These are phyloP conservation scores for Tachystola acroxantha DNA, from an alignment of 2,888 invertebrate genomes.

Conservation along the genomic window DNA sequence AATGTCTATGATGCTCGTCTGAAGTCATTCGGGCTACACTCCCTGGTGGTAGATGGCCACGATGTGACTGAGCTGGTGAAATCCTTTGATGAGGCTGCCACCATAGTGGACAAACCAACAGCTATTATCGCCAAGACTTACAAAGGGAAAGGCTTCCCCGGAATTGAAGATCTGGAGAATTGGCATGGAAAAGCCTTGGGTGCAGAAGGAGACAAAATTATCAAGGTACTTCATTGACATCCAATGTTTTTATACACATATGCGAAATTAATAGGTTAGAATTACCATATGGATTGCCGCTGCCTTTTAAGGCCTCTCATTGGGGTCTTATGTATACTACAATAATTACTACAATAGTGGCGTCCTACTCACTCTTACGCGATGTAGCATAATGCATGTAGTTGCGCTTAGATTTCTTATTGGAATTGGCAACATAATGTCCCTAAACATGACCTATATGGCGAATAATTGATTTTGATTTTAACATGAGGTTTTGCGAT, in stretches of 20 bases:
- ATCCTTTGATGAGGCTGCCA: conserved; percentile 89
- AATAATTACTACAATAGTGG: too few relatives aligned
- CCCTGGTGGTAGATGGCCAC: conserved; percentile 97
- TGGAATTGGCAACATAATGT: too few relatives aligned
- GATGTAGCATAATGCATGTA: too few relatives aligned
- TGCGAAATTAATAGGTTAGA: too few relatives aligned
- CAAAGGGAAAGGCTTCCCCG: conserved; percentile 94
- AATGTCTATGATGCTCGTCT: conserved; percentile 90
- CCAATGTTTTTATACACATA: not conserved
- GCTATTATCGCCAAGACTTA: conserved; percentile 97
- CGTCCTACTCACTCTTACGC: too few relatives aligned
- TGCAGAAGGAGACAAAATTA: conserved; percentile 84
- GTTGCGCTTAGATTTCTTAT: too few relatives aligned
- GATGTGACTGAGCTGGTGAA: conserved; percentile 94
- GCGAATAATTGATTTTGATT: too few relatives aligned
- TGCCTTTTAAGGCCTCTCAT: too few relatives aligned
- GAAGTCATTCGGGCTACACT: conserved; percentile 94
- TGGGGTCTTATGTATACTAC: too few relatives aligned
- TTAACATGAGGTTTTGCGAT: too few relatives aligned
- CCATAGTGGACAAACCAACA: conserved; percentile 89
- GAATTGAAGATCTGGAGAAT: conserved; percentile 94
- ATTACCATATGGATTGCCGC: too few relatives aligned
- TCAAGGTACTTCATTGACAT: conserved; percentile 53
- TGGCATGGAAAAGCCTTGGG: conserved; percentile 99
- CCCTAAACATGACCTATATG: too few relatives aligned